phyloP scores from a whole-genome alignment of 1,140 invertebrate species.

The Mycetomoellerius zeteki region DNA sequence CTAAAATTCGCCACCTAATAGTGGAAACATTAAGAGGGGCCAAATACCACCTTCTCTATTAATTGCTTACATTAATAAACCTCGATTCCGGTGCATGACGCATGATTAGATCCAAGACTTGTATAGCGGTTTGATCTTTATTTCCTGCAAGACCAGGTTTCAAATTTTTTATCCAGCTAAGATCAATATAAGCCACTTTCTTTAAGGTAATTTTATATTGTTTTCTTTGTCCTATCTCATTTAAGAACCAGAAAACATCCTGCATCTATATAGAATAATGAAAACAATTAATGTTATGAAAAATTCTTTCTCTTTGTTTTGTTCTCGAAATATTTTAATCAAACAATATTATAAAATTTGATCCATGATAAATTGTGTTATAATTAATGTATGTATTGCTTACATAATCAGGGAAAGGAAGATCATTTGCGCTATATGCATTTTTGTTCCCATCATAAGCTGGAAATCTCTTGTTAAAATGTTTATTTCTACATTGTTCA shows the following conservation, averaged over 20 bases:
- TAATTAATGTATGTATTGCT: slow-evolving; percentile 33
- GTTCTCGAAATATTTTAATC: no score
- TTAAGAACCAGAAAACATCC: slow-evolving; percentile 37
- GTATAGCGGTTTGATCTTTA: slow-evolving; percentile 90
- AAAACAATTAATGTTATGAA: not conserved
- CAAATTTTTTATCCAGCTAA: slow-evolving; percentile 87
- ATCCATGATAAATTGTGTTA: slow-evolving; percentile 17
- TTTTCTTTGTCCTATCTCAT: no score
- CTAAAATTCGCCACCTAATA: no score
- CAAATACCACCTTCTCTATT: no score
- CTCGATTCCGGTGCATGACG: slow-evolving; percentile 86
- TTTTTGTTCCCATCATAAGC: slow-evolving; percentile 93
- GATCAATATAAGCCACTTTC: slow-evolving; percentile 86
- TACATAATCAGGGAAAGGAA: slow-evolving; percentile 77
- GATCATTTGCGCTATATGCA: slow-evolving; percentile 86
- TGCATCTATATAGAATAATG: not conserved
- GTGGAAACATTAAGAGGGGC: no score
- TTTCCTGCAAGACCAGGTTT: slow-evolving; percentile 81
- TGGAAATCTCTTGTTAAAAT: slow-evolving; percentile 83
- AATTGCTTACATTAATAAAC: slow-evolving; percentile 16
- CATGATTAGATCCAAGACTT: slow-evolving; percentile 95
- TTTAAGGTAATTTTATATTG: slow-evolving; percentile 89
- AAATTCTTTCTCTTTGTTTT: slow-evolving; percentile 15
- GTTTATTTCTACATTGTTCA: slow-evolving; percentile 74
- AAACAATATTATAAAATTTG: slow-evolving; percentile 6